Evolutionary conservation across 53 echinoderm and acorn worm species (phyloP).

Genomic region (Echinarachnius parma): DNA sequence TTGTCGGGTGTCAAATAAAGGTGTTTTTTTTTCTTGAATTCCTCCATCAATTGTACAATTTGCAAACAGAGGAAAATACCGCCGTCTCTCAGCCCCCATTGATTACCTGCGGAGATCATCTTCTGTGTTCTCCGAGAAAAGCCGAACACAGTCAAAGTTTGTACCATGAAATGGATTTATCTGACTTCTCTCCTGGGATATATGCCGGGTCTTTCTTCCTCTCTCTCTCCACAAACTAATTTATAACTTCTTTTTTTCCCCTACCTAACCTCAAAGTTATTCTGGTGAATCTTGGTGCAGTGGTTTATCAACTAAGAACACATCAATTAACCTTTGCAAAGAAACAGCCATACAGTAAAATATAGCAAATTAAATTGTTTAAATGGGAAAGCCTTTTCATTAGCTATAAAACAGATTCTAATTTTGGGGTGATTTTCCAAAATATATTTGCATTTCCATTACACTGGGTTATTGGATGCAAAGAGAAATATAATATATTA

Average conservation of each 20-base stretch:
- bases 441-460: no score
- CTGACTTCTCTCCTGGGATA: neutral
- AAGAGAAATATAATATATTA: no score
- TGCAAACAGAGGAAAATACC: conserved; percentile 16
- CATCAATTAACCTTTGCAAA: neutral
- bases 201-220: neutral
- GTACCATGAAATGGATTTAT: no score
- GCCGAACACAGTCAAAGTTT: conserved; percentile 18
- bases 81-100: conserved; percentile 9
- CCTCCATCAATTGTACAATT: no score
- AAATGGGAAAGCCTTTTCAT: no score
- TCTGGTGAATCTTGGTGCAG: neutral
- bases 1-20: no score
- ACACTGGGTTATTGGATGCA: no score
- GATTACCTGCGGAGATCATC: conserved; percentile 8
- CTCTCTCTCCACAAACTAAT: neutral
- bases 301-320: neutral
- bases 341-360: no score
- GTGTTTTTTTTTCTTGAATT: no score
- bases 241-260: neutral
- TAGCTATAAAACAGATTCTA: no score
- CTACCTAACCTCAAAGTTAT: neutral
- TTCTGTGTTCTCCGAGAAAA: conserved; percentile 21
- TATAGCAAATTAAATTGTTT: no score
- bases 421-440: no score